Conservation (phyloP, 2,797 vertebrate species). For the Darevskia mixta region DNA sequence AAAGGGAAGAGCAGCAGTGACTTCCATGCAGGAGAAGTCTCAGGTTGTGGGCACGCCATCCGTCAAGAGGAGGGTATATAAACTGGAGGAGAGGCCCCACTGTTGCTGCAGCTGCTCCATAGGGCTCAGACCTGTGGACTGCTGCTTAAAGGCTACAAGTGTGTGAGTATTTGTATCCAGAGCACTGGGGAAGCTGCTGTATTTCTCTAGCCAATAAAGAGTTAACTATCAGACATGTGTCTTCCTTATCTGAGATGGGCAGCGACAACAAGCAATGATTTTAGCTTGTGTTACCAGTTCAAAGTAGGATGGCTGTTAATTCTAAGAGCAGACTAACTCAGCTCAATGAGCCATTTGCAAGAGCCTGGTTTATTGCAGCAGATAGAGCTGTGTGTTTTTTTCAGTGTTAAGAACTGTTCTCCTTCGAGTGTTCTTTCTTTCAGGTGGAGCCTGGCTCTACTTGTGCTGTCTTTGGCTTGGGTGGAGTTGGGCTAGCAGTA, state of each 20-base stretch:
- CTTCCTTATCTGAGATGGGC: too few relatives aligned
- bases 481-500: slow-evolving; percentile 93
- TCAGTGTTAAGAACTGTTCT: not conserved
- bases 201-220: too few relatives aligned
- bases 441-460: slow-evolving; percentile 93
- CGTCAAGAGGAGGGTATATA: too few relatives aligned
- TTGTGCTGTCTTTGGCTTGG: slow-evolving; percentile 93
- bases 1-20: too few relatives aligned
- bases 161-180: too few relatives aligned
- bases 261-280: not conserved
- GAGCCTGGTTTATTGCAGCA: not conserved
- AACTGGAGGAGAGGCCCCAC: not conserved
- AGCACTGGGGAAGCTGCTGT: too few relatives aligned
- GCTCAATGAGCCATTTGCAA: not conserved
- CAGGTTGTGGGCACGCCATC: too few relatives aligned
- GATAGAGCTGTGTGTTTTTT: not conserved
- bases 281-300: not conserved
- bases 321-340: not conserved
- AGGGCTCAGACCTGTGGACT: too few relatives aligned
- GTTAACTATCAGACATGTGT: too few relatives aligned
- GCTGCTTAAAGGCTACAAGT: too few relatives aligned
- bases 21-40: too few relatives aligned
- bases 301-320: not conserved
- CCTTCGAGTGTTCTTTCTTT: slow-evolving; percentile 41
- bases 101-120: too few relatives aligned